Evolutionary conservation across 2,113 vertebrate species (phyloP).

Genomic region (Indicator maculatus): DNA sequence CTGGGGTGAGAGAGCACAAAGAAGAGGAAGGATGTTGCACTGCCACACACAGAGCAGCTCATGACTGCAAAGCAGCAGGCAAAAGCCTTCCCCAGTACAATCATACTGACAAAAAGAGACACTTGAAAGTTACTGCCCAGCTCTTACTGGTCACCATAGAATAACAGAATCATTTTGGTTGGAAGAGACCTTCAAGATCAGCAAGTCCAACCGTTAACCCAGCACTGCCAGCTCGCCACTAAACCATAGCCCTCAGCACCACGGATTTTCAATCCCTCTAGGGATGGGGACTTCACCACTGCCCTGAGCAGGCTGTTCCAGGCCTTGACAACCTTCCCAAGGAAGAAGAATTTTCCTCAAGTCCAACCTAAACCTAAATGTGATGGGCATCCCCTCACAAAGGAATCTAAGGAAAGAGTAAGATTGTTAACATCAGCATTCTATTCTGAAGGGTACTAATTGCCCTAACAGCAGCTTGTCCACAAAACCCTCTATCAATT

Average conservation of each 20-base stretch:
- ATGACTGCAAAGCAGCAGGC: not conserved
- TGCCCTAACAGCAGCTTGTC: not conserved
- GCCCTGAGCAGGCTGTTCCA: no score
- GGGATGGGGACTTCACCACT: no score
- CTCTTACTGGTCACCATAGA: not conserved
- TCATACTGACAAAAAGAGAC: not conserved
- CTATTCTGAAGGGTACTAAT: not conserved
- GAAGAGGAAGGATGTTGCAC: fast-evolving
- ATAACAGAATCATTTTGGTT: no score
- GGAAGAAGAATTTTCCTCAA: no score
- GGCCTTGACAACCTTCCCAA: no score
- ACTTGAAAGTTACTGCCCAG: not conserved
- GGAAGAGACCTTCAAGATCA: no score
- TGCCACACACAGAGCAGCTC: not conserved
- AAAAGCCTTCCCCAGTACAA: not conserved
- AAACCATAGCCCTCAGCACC: no score
- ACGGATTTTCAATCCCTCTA: no score
- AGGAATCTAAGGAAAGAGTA: not conserved
- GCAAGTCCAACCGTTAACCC: no score
- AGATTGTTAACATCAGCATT: not conserved
- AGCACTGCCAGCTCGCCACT: no score
- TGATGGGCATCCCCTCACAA: no score
- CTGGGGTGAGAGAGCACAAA: fast-evolving
- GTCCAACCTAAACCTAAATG: no score
- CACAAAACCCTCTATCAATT: not conserved